Evolutionary conservation across 2,888 invertebrate genomes (phyloP), one percentile per base, ranked within the genome.

Genomic region (Ganaspis brasiliensis): DNA sequence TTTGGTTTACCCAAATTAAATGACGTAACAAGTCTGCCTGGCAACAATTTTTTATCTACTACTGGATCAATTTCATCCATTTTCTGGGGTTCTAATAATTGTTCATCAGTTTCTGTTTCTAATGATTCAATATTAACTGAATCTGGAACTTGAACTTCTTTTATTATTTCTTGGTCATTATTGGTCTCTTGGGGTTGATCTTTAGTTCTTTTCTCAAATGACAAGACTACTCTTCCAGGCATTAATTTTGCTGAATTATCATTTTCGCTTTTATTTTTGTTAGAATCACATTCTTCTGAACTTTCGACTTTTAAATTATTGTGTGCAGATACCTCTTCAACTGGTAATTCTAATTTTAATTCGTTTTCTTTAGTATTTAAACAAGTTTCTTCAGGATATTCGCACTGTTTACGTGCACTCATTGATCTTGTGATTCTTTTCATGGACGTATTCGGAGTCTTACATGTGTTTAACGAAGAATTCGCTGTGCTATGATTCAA

Each of bases 361-460:
- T 74, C 6, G 9, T 9, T 21, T 12, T 16, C 37, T 9, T 79
- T 55, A 9, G 9, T 16, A 9, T 16, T 35, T 10, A 19, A n/a
- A 6, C 31, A 45, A 21, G 19, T 73, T 26, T 74, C 70, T 5
- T 70, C 26, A 8, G 74, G 57, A 59, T 74, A 67, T 12, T 40
- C 40, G 6, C 26, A 14, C 49, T 73, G 61, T 14, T 35, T 71
- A 49, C 76, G 79, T 37, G 79, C 75, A 10, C 76, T 76, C 72
- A 83, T 76, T 12, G 82, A 83, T 77, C 82, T 82, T 6, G 84
- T 83, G 0, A 76, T 40, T 63, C 81, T 73, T 49, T 21, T 77
- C 2, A 74, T 83, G 4, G 73, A 19, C 2, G 73, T 52, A 2
- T n/a, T 77, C 6, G 85, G 81, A 9, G 81, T 83, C 21, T 83